Base-by-base conservation (phyloP, 2,113 vertebrate species). In the Podiceps cristatus region DNA sequence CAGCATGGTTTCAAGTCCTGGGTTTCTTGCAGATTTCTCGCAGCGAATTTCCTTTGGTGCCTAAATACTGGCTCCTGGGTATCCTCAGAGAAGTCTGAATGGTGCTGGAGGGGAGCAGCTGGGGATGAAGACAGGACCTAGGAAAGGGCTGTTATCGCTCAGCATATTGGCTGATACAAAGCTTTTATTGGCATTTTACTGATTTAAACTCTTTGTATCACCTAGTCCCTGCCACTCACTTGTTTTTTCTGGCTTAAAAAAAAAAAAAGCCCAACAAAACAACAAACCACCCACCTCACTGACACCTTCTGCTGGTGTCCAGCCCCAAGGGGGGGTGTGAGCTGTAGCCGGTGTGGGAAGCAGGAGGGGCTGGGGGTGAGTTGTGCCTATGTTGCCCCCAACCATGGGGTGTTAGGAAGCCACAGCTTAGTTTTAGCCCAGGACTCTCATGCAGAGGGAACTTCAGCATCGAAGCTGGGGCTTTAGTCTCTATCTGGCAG, bases 371-470 rank as follows among this genome's bases (percentile, higher is more conserved):
- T 16, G n/a, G 23, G 37, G 74, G 8, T 1, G 2, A 37, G 0
- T 2, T 71, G 16, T 52, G 28, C 18, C 18, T 17, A 18, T 7
- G 18, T n/a, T 77, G 27, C 2, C 3, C 50, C 9, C 37, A 82
- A 0, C 9, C 18, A 6, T 1, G 4, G 1, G 0, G 4, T 0
- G 1, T 37, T 49, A 45, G 0, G 13, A 72, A 76, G 10, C 4
- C 44, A 79, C 66, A 86, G 35, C n/a, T 72, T 6, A 6, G 20
- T 35, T 37, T 31, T 25, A 52, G 44, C 16, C 10, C 62, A 42
- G 31, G 13, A 31, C 13, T 18, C 9, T 59, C 68, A 16, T 1
- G 3, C 28, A 40, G 31, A 66, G 68, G 11, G 15, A 77, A 14
- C 53, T 73, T 69, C 31, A 76, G 10, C 68, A 44, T 56, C 45